phyloP scores from a whole-genome alignment of 2,888 invertebrate genomes.

The Epistrophella euchroma region DNA sequence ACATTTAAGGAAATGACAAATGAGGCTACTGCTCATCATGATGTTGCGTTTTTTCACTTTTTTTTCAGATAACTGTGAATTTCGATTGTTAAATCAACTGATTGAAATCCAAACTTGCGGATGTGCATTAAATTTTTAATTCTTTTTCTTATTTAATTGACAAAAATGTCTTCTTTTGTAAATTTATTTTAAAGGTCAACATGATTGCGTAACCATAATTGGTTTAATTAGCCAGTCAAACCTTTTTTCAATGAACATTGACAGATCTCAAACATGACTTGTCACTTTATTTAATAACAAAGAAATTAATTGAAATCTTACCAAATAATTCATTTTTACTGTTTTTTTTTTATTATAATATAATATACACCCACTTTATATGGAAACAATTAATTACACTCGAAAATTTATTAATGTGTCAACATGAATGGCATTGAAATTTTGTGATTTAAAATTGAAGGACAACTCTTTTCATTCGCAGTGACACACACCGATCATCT shows the following conservation, averaged over 20 bases:
- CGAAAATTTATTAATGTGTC: conserved; percentile 29
- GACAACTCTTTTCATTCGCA: conserved; percentile 16
- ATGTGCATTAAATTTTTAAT: not conserved
- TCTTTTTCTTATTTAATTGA: not conserved
- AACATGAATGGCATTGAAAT: conserved; percentile 50
- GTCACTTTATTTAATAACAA: not conserved
- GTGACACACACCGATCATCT: conserved; percentile 17
- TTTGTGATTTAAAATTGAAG: conserved; percentile 35
- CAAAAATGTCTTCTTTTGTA: not conserved
- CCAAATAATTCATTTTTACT: not conserved
- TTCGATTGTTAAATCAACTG: not conserved
- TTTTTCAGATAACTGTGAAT: too few relatives aligned
- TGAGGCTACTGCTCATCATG: too few relatives aligned
- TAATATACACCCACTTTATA: conserved; percentile 12
- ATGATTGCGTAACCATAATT: too few relatives aligned
- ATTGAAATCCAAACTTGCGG: not conserved
- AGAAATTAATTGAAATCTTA: not conserved
- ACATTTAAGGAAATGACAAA: too few relatives aligned
- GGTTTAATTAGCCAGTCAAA: not conserved
- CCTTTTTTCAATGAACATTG: not conserved
- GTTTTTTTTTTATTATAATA: not conserved
- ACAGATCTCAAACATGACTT: not conserved
- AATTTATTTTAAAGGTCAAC: not conserved
- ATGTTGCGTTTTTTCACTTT: too few relatives aligned
- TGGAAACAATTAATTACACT: not conserved